Percentiles rank a stretch among this genome's conserved stretches.
phyloP scores from a whole-genome alignment of 1,140 invertebrate species.

The Stegodyphus mimosarum region DNA sequence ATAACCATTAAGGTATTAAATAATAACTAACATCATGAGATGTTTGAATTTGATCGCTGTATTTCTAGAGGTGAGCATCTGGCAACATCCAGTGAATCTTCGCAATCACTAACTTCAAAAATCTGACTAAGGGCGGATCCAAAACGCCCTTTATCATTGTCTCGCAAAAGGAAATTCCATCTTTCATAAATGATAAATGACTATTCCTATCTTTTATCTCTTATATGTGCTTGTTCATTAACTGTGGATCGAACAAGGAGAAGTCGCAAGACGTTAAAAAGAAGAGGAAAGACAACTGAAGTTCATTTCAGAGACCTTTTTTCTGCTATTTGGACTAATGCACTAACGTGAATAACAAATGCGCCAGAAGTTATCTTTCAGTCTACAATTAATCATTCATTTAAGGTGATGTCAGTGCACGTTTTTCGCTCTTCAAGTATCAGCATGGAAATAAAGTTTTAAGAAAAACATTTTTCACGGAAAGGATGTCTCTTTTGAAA shows the following conservation, averaged over 20 bases:
- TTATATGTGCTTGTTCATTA: constrained; percentile 20
- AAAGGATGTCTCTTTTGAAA: too few relatives aligned
- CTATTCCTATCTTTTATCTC: constrained; percentile 9
- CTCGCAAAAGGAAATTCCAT: constrained; percentile 24
- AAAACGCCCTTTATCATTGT: constrained; percentile 34
- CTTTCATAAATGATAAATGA: constrained; percentile 27
- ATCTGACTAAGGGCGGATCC: not conserved
- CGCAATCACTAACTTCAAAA: too few relatives aligned
- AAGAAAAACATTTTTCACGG: too few relatives aligned
- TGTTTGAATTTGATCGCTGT: too few relatives aligned
- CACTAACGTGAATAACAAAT: not conserved
- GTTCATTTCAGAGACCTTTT: too few relatives aligned
- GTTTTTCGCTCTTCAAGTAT: too few relatives aligned
- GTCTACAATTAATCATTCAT: not conserved
- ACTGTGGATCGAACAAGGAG: not conserved
- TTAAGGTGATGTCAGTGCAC: not conserved
- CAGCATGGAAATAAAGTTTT: too few relatives aligned
- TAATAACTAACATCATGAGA: too few relatives aligned
- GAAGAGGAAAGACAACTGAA: not conserved
- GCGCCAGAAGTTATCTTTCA: not conserved
- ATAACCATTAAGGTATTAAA: too few relatives aligned
- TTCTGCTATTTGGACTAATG: too few relatives aligned
- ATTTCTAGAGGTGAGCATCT: too few relatives aligned
- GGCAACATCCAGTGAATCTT: too few relatives aligned
- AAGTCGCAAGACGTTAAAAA: not conserved